phyloP scores from a whole-genome alignment of 1,140 invertebrate species.

The Dreissena rostriformis region DNA sequence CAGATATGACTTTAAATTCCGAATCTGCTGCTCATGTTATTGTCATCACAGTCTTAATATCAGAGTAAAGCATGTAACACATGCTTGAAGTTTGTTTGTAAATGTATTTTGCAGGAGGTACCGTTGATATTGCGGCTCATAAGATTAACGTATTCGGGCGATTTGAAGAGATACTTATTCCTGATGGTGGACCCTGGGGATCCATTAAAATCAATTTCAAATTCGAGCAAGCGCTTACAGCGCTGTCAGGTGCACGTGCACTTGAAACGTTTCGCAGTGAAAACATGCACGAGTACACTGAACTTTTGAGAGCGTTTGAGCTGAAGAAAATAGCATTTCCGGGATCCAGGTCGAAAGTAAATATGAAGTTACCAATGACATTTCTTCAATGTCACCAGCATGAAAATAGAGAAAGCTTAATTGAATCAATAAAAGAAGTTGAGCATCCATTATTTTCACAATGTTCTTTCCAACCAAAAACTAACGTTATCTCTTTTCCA shows the following conservation, averaged over 20 bases:
- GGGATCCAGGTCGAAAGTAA: neutral
- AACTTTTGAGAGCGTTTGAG: constrained; percentile 19
- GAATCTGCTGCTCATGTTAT: neutral
- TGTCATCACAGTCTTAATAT: neutral
- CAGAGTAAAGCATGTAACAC: neutral
- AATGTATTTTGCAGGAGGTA: constrained; percentile 26
- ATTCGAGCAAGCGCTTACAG: constrained; percentile 23
- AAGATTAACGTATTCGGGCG: neutral
- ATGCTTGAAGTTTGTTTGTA: neutral
- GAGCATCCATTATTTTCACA: neutral
- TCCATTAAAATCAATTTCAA: constrained; percentile 20
- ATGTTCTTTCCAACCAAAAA: neutral
- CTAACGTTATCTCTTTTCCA: constrained; percentile 15
- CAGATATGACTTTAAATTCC: neutral
- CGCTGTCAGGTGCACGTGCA: constrained; percentile 17
- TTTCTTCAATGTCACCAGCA: neutral
- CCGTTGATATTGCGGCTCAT: constrained; percentile 42
- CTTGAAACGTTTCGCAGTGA: constrained; percentile 5
- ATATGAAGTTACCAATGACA: neutral
- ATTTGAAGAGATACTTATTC: constrained; percentile 38
- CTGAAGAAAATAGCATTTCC: constrained; percentile 41
- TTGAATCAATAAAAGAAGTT: neutral
- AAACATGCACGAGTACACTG: constrained; percentile 34
- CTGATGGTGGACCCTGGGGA: constrained; percentile 39
- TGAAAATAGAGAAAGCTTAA: constrained; percentile 16